Evolutionary conservation across 1,140 invertebrate genomes (phyloP).

Genomic region (Condylostylus longicornis): DNA sequence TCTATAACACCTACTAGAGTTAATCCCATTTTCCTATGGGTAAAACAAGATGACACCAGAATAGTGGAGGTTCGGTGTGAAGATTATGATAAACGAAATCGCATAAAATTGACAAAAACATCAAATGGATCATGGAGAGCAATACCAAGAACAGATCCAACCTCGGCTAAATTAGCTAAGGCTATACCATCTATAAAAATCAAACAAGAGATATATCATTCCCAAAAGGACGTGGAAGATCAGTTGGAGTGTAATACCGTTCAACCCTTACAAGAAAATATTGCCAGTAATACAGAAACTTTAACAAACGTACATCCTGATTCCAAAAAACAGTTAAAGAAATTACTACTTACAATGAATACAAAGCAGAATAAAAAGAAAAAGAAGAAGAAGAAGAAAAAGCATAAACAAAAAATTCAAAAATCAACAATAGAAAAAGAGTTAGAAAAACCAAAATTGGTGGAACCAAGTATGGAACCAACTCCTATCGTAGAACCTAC

Average conservation of each 20-base stretch:
- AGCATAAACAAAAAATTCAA: neutral
- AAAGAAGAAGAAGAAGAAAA: slow-evolving; percentile 3
- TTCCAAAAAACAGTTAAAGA: neutral
- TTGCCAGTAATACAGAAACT: slow-evolving; percentile 20
- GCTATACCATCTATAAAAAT: slow-evolving; percentile 23
- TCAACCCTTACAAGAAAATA: slow-evolving; percentile 1
- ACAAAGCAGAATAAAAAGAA: neutral
- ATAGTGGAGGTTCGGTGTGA: slow-evolving; percentile 70
- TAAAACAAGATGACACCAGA: slow-evolving; percentile 55
- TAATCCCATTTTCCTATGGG: slow-evolving; percentile 68
- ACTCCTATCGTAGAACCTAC: too few relatives aligned
- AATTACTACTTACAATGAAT: neutral
- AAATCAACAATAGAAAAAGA: neutral
- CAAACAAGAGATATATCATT: slow-evolving; percentile 20
- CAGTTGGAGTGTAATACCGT: slow-evolving; percentile 1
- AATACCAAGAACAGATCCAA: slow-evolving; percentile 53
- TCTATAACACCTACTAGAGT: too few relatives aligned
- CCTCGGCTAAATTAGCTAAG: slow-evolving; percentile 28
- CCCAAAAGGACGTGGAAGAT: slow-evolving; percentile 1
- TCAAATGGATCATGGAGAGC: slow-evolving; percentile 64
- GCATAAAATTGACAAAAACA: slow-evolving; percentile 62
- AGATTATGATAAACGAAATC: slow-evolving; percentile 68
- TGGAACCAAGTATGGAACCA: too few relatives aligned
- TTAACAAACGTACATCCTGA: slow-evolving; percentile 14
- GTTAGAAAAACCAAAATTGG: neutral